These are phyloP conservation scores for Ia io DNA, from an alignment of 2,113 vertebrate species.

Conservation along the genomic window DNA sequence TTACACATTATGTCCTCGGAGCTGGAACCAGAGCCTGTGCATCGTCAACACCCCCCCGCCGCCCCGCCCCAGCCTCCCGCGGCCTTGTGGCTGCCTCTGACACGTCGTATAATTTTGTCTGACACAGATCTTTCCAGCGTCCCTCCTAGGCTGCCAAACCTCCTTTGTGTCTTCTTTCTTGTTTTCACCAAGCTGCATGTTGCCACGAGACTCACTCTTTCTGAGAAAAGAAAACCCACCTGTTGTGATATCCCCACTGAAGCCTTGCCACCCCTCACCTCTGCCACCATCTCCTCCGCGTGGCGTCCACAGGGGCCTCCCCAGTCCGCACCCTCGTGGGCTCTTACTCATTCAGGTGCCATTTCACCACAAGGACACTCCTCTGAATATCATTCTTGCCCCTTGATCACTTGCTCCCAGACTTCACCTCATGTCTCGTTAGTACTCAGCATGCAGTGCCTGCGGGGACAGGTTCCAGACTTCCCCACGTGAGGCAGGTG, in stretches of 20 bases:
- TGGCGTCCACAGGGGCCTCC: too few relatives aligned
- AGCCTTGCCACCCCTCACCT: neutral
- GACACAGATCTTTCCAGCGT: neutral
- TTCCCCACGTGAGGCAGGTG: accelerated
- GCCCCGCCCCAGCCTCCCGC: neutral
- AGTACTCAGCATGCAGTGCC: too few relatives aligned
- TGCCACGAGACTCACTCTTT: neutral
- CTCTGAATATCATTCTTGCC: neutral
- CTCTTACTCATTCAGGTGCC: neutral
- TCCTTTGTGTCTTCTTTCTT: neutral
- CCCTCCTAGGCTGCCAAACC: neutral
- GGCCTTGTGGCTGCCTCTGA: neutral
- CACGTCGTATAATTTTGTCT: neutral
- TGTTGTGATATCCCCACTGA: too few relatives aligned
- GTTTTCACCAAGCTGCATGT: neutral
- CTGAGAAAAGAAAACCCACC: neutral
- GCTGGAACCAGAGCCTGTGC: neutral
- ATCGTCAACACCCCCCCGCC: neutral
- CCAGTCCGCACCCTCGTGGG: neutral
- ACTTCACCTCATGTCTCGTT: neutral
- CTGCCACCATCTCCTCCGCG: too few relatives aligned
- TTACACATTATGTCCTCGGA: accelerated
- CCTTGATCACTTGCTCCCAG: neutral
- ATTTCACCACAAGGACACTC: neutral
- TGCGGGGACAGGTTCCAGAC: neutral